phyloP scores from a whole-genome alignment of 2,113 vertebrate genomes.

The Lasiurus cinereus region DNA sequence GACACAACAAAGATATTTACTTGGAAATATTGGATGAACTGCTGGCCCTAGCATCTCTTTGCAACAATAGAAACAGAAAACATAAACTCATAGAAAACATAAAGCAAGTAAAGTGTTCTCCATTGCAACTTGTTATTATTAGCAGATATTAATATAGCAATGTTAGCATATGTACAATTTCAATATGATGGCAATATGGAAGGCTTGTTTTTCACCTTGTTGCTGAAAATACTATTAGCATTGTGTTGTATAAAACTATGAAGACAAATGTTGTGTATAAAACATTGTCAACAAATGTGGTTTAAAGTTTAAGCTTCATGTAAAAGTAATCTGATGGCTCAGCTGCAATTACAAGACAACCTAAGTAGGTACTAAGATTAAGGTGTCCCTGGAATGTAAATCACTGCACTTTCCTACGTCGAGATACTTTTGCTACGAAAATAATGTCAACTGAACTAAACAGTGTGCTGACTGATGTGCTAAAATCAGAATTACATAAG shows the following conservation, averaged over 20 bases:
- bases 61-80: neutral
- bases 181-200: neutral
- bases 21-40: conserved; percentile 16
- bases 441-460: conserved; percentile 37
- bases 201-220: neutral
- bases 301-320: conserved; percentile 18
- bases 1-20: neutral
- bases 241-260: neutral
- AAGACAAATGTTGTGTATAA: conserved; percentile 12
- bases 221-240: conserved; percentile 28
- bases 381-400: conserved; percentile 6
- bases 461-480: neutral
- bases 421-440: conserved; percentile 46
- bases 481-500: conserved; percentile 60
- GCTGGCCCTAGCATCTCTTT: neutral
- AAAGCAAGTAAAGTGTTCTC: conserved; percentile 34
- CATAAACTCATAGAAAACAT: neutral
- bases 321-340: conserved; percentile 17
- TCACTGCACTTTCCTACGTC: neutral
- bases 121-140: neutral
- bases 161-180: neutral
- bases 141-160: neutral
- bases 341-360: conserved; percentile 49
- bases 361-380: conserved; percentile 44
- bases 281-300: neutral